phyloP scores from a whole-genome alignment of 35 echinoderm and acorn worm species.

The Heliocidaris erythrogramma region DNA sequence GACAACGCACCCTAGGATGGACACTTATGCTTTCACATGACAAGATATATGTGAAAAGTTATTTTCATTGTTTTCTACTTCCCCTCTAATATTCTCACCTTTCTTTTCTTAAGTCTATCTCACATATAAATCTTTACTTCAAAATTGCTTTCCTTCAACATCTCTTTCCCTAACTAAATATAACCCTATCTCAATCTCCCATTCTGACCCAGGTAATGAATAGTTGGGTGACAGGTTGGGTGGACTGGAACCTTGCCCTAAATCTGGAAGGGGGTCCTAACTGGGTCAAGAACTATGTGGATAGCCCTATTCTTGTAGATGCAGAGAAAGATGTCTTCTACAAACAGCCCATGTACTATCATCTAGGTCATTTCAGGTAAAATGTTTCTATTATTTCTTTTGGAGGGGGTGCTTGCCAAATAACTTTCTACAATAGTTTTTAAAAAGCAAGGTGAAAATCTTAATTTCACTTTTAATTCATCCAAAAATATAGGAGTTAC shows the following conservation, averaged over 20 bases:
- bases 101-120: too few species aligned
- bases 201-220: slow-evolving; percentile 29
- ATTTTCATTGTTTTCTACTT: too few species aligned
- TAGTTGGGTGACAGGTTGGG: slow-evolving; percentile 92
- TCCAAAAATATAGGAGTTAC: too few species aligned
- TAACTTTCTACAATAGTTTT: too few species aligned
- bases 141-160: too few species aligned
- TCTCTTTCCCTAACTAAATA: neutral
- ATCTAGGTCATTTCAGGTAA: slow-evolving; percentile 96
- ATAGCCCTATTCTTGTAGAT: slow-evolving; percentile 88
- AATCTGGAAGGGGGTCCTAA: slow-evolving; percentile 88
- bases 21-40: too few species aligned
- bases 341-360: slow-evolving; percentile 98
- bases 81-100: too few species aligned
- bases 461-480: neutral
- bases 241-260: slow-evolving; percentile 93
- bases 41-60: too few species aligned
- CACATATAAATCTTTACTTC: too few species aligned
- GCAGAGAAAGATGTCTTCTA: slow-evolving; percentile 78
- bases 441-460: neutral
- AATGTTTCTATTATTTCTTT: neutral
- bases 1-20: too few species aligned
- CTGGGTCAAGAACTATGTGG: slow-evolving; percentile 84
- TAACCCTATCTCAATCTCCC: neutral
- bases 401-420: too few species aligned